These are phyloP conservation scores for Ornithoptera alexandrae DNA, from an alignment of 2,888 invertebrate species.

Conservation along the genomic window DNA sequence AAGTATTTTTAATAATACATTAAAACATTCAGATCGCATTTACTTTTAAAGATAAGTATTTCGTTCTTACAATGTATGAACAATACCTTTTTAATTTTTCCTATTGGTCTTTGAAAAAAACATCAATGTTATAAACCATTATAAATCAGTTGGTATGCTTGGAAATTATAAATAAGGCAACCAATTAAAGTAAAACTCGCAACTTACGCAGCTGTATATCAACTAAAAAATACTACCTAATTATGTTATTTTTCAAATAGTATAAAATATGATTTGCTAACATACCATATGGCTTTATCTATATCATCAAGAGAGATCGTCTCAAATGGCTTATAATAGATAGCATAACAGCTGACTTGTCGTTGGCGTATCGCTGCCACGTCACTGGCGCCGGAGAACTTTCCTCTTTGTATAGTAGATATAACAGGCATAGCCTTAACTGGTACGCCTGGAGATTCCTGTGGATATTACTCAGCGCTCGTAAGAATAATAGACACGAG, in stretches of 20 bases:
- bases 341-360: conserved; percentile 22
- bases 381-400: conserved; percentile 44
- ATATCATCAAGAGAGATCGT: background rate
- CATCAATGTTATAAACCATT: too few species aligned
- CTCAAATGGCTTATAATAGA: conserved; percentile 10
- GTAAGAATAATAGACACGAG: conserved; percentile 42
- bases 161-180: too few species aligned
- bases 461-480: conserved; percentile 44
- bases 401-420: conserved; percentile 36
- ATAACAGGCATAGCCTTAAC: conserved; percentile 36
- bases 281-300: background rate
- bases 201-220: too few species aligned
- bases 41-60: too few species aligned
- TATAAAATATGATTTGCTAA: background rate
- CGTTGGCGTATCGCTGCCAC: conserved; percentile 35
- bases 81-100: too few species aligned
- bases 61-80: too few species aligned
- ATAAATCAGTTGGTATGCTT: too few species aligned
- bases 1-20: too few species aligned
- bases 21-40: too few species aligned
- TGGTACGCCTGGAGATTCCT: conserved; percentile 42
- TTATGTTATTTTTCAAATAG: background rate
- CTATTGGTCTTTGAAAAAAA: too few species aligned
- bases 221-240: background rate
- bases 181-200: too few species aligned